Conservation (phyloP, 2,113 vertebrate genomes). For the Pyxicephalus adspersus region DNA sequence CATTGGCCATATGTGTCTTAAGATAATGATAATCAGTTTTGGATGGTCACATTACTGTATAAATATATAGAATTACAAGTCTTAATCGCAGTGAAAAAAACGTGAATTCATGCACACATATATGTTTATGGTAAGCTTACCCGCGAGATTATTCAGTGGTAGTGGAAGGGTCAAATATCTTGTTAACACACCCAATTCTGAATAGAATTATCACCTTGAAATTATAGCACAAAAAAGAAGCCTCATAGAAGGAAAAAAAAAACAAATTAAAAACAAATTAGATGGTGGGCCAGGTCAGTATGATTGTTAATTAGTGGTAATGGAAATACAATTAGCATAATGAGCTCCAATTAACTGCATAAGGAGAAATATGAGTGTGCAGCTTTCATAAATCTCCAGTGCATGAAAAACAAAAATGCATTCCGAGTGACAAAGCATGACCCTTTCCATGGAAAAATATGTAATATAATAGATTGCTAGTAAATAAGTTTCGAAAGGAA, state of each 20-base stretch:
- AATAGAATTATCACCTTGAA: conserved; percentile 86
- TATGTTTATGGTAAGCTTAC: not conserved
- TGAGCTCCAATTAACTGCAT: conserved; percentile 80
- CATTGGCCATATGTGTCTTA: too few species aligned
- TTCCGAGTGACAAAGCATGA: conserved; percentile 78
- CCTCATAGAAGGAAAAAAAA: conserved; percentile 80
- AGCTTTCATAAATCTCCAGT: conserved; percentile 80
- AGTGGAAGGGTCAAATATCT: not conserved
- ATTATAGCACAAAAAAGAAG: conserved; percentile 74
- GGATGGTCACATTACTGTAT: too few species aligned
- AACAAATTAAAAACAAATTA: conserved; percentile 89
- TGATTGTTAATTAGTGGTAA: conserved; percentile 89
- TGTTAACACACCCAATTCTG: conserved; percentile 35
- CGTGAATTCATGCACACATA: too few species aligned
- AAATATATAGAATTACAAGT: too few species aligned
- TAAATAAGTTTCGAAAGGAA: conserved; percentile 72
- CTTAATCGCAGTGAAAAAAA: too few species aligned
- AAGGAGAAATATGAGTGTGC: conserved; percentile 82
- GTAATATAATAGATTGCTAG: conserved; percentile 63
- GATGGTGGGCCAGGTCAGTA: conserved; percentile 85
- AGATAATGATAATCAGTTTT: too few species aligned
- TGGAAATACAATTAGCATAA: conserved; percentile 86
- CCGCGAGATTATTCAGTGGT: not conserved
- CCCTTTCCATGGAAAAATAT: conserved; percentile 65
- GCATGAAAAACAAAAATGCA: conserved; percentile 78